phyloP scores from a whole-genome alignment of 2,113 vertebrate species.

The Ophthalmolycus amberensis region DNA sequence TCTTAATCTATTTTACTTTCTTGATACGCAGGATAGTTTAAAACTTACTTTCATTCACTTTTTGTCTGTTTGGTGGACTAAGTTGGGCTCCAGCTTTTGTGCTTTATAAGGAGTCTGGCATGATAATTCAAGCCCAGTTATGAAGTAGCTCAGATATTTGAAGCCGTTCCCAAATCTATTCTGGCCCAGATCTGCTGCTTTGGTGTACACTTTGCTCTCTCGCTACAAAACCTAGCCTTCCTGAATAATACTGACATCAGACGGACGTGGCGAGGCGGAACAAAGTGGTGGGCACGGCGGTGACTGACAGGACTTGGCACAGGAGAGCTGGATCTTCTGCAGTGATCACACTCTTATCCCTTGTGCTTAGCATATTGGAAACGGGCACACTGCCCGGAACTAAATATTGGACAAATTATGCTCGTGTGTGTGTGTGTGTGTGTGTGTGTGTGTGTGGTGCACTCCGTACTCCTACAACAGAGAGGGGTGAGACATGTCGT shows the following conservation, averaged over 20 bases:
- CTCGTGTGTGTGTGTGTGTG: constrained; percentile 18
- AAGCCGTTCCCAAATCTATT: constrained; percentile 52
- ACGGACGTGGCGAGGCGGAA: constrained; percentile 56
- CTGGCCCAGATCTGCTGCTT: constrained; percentile 49
- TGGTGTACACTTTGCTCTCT: constrained; percentile 51
- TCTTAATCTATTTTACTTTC: background rate
- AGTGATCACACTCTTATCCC: constrained; percentile 75
- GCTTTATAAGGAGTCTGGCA: constrained; percentile 22
- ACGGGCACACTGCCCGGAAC: constrained; percentile 74
- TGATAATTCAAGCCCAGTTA: constrained; percentile 14
- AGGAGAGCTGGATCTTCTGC: constrained; percentile 63
- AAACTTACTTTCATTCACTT: background rate
- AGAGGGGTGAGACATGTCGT: constrained; percentile 32
- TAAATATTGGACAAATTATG: constrained; percentile 77
- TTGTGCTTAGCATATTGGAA: constrained; percentile 75
- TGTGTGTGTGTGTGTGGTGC: constrained; percentile 3
- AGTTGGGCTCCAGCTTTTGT: background rate
- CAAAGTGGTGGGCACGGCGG: constrained; percentile 62
- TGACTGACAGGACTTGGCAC: constrained; percentile 74
- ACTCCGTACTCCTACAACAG: constrained; percentile 42
- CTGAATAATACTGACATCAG: constrained; percentile 61
- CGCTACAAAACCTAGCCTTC: constrained; percentile 37
- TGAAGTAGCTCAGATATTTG: constrained; percentile 39
- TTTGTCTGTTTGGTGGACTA: constrained; percentile 7
- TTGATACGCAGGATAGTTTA: background rate